phyloP scores from a whole-genome alignment of 2,888 invertebrate genomes.

The Sphaerolaimus hirsutus region DNA sequence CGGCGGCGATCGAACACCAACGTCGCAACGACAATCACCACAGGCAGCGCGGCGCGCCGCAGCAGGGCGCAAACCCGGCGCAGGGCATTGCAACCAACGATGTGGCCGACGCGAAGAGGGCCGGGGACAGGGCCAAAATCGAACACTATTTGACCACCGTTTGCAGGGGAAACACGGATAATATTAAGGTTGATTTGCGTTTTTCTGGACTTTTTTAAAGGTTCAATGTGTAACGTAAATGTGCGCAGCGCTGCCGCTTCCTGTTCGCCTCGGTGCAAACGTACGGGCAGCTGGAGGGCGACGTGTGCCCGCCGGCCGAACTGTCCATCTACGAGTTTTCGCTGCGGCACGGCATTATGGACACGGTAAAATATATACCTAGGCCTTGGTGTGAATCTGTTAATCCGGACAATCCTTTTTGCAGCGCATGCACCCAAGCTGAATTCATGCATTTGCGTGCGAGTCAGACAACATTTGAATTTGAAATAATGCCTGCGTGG shows the following conservation, averaged over 20 bases:
- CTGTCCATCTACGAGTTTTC: neutral
- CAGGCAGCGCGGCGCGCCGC: no score
- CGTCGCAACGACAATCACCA: no score
- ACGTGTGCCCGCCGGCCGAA: neutral
- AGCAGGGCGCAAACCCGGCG: no score
- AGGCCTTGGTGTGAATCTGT: no score
- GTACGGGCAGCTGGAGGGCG: neutral
- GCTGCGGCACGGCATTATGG: neutral
- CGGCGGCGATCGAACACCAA: no score
- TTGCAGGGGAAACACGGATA: neutral
- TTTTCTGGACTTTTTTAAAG: neutral
- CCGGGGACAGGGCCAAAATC: neutral
- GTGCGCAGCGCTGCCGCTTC: constrained; percentile 3
- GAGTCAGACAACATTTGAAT: no score
- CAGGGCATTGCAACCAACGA: no score
- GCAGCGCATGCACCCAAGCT: no score
- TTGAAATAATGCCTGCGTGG: no score
- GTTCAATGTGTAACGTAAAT: neutral
- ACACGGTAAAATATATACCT: no score
- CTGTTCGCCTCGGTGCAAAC: constrained; percentile 1
- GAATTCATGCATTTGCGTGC: no score
- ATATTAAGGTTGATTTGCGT: constrained; percentile 3
- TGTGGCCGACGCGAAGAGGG: neutral
- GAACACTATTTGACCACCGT: neutral
- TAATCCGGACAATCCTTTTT: no score